phyloP scores from a whole-genome alignment of 2,797 vertebrate species.

The Phrynocephalus vlangalii region DNA sequence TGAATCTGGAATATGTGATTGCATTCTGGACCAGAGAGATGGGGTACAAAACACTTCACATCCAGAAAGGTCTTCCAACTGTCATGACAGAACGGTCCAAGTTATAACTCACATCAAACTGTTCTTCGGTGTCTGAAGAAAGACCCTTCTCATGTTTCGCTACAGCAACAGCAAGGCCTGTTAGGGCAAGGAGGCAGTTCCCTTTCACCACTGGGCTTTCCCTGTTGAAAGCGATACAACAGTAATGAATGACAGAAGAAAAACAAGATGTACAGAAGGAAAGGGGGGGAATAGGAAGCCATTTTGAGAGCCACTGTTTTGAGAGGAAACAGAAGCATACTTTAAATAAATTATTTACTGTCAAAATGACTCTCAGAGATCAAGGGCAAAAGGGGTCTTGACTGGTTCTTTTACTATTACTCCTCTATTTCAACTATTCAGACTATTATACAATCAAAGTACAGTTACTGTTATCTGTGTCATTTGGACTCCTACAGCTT shows the following conservation, averaged over 20 bases:
- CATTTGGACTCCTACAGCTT: too few relatives aligned
- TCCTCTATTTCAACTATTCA: too few relatives aligned
- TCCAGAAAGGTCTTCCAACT: neutral
- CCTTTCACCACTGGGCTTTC: slow-evolving; percentile 96
- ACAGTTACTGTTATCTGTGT: too few relatives aligned
- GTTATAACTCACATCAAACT: slow-evolving; percentile 81
- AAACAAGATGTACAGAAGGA: neutral
- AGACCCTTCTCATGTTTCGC: slow-evolving; percentile 90
- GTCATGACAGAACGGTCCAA: neutral
- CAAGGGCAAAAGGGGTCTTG: too few relatives aligned
- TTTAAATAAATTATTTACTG: too few relatives aligned
- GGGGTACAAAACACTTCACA: neutral
- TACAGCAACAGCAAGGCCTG: slow-evolving; percentile 87
- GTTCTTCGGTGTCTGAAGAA: slow-evolving; percentile 79
- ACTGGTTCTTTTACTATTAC: too few relatives aligned
- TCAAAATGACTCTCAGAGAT: too few relatives aligned
- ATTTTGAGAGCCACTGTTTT: too few relatives aligned
- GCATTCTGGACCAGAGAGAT: slow-evolving; percentile 1
- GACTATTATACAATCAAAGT: too few relatives aligned
- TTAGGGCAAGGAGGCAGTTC: slow-evolving; percentile 91
- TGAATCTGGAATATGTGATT: neutral
- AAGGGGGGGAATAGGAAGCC: neutral
- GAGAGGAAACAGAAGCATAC: too few relatives aligned
- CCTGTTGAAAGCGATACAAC: slow-evolving; percentile 75
- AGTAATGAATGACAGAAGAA: neutral